phyloP scores from a whole-genome alignment of 2,113 vertebrate genomes.

The Sorex araneus region DNA sequence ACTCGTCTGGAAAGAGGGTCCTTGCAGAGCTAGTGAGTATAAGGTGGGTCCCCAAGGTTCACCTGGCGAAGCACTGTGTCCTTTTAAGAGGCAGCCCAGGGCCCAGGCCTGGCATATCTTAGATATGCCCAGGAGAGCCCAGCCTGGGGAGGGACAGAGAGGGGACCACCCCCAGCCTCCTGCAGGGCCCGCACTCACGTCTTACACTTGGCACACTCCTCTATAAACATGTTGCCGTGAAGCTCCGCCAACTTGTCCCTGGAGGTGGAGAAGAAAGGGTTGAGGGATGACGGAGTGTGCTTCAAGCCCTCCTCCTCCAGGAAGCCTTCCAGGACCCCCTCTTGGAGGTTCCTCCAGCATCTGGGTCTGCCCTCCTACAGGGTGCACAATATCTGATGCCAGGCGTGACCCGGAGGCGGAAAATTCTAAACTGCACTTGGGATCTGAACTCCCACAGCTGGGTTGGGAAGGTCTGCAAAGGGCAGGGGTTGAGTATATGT shows the following conservation, averaged over 20 bases:
- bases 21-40: not conserved
- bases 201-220: slow-evolving; percentile 97
- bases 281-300: not conserved
- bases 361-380: not conserved
- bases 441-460: too few species aligned
- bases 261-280: slow-evolving; percentile 39
- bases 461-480: too few species aligned
- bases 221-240: slow-evolving; percentile 99
- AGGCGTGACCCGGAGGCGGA: not conserved
- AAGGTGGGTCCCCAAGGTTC: not conserved
- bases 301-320: not conserved
- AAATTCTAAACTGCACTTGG: not conserved
- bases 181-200: slow-evolving; percentile 89
- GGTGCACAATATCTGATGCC: not conserved
- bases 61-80: not conserved
- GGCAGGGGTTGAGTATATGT: too few species aligned
- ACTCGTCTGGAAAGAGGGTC: not conserved
- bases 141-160: too few species aligned
- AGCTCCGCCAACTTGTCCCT: slow-evolving; percentile 97
- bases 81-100: not conserved
- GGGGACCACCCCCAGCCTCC: not conserved
- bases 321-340: not conserved
- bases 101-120: too few species aligned
- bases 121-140: too few species aligned
- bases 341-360: not conserved